Base-by-base conservation (phyloP, 2,113 vertebrate species). In the Brachypteracias leptosomus region DNA sequence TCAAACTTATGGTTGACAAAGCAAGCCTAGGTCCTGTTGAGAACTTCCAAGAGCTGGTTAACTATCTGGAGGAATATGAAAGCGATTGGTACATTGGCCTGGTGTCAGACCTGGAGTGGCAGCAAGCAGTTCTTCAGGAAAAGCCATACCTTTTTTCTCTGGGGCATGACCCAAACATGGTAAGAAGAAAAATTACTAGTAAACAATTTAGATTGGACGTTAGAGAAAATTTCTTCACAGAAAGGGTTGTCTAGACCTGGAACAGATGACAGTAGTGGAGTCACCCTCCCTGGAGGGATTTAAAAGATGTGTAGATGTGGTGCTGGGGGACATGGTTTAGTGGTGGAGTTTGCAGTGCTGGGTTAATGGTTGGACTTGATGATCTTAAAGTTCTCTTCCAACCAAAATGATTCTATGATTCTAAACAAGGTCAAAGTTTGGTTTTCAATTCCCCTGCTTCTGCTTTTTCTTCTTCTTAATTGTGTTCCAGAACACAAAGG, bases 1-100 rank as follows among this genome's bases (percentile, higher is more conserved):
- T 99, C 87, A 99, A 99, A 96, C 97, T 99, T 35, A 98, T 99
- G 98, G 98, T 99, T 97, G 99, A 99, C 97, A 99, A 99, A 97
- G 99, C 99, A 49, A 99, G 99, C 96, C 97, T 99, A 75, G 99
- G 99, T 49, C 98, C 99, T 5, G 89, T 99, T 78, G 99, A 99
- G 97, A 98, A 98, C 87, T 98, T 98, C n/a, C 96, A 98, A 84
- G 99, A 99, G 86, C 95, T 99, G 90, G 97, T 97, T 86, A 98
- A 93, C 97, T 99, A 94, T 67, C 98, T 99, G 92, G 98, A 99
- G 89, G 99, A 99, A 61, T 99, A 99, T 19, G 99, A 99, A 66
- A 98, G 95, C 1, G 98, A 99, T 81, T 99, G 99, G 99, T 99
- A 99, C 96, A 99, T 99, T 15, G 99, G 99, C 35, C 96, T 99